These are phyloP conservation scores for Belonocnema kinseyi DNA, from an alignment of 1,140 invertebrate species.

Conservation along the genomic window DNA sequence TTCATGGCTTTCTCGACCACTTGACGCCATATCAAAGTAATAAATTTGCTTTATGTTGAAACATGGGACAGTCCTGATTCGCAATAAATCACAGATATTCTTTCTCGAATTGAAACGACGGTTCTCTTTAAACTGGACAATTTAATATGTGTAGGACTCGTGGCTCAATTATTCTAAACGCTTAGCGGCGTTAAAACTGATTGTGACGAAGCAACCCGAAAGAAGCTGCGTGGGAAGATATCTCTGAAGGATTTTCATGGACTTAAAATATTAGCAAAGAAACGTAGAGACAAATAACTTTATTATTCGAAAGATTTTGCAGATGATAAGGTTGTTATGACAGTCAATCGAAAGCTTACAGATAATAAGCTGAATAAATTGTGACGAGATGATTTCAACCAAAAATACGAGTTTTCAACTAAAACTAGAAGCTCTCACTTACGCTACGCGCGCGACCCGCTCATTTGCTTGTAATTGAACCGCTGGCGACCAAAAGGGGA, in stretches of 20 bases:
- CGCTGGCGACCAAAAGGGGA: too few relatives aligned
- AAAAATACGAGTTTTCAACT: too few relatives aligned
- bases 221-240: conserved; percentile 17
- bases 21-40: neutral
- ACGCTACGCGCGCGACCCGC: too few relatives aligned
- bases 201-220: conserved; percentile 6
- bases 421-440: too few relatives aligned
- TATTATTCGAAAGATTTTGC: neutral
- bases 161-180: conserved; percentile 11
- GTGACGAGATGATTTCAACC: too few relatives aligned
- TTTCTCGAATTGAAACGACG: conserved; percentile 5
- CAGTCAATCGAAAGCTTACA: too few relatives aligned
- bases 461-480: too few relatives aligned
- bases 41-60: neutral
- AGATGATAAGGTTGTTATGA: too few relatives aligned
- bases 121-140: neutral
- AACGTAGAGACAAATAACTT: neutral
- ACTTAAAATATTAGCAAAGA: neutral
- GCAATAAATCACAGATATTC: neutral
- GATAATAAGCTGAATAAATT: too few relatives aligned
- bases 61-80: neutral
- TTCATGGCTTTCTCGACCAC: too few relatives aligned
- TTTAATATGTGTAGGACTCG: neutral
- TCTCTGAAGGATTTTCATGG: neutral
- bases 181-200: conserved; percentile 21